A percentile compares a stretch with the other conserved stretches of the same genome.
phyloP scores from a whole-genome alignment of 2,113 vertebrate species.

The Micromys minutus region DNA sequence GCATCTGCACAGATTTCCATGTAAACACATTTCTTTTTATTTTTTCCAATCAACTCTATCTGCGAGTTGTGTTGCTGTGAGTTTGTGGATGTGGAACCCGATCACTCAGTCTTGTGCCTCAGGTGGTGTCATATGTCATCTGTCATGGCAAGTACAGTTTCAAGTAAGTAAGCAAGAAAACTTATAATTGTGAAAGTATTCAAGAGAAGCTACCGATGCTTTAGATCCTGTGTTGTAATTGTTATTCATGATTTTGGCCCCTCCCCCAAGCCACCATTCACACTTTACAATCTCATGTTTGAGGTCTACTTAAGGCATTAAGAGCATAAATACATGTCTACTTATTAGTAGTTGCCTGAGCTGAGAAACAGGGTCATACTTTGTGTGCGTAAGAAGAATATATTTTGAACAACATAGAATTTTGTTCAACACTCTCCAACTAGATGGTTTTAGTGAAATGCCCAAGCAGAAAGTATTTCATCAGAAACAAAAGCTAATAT shows the following conservation, averaged over 20 bases:
- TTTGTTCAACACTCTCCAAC: slow-evolving; percentile 8
- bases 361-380: not conserved
- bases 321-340: not conserved
- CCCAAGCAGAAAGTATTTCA: not conserved
- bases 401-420: not conserved
- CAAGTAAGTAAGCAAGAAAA: slow-evolving; percentile 24
- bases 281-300: not conserved
- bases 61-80: slow-evolving; percentile 2
- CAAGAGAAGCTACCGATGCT: not conserved
- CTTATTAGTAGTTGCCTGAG: not conserved
- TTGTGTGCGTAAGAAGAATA: not conserved
- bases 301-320: not conserved
- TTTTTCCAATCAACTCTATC: slow-evolving; percentile 7
- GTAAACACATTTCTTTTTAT: slow-evolving; percentile 58
- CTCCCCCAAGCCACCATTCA: not conserved
- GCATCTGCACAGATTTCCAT: slow-evolving; percentile 33
- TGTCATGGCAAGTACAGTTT: slow-evolving; percentile 28
- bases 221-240: slow-evolving; percentile 1
- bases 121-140: not conserved
- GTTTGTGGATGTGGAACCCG: slow-evolving; percentile 29
- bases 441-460: slow-evolving; percentile 21
- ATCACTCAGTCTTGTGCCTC: slow-evolving; percentile 2
- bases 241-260: not conserved
- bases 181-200: slow-evolving; percentile 28
- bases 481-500: not conserved